Evolutionary conservation across 2,113 vertebrate genomes (phyloP), one percentile per base, ranked within the genome.

Genomic region (Hippolais icterina): DNA sequence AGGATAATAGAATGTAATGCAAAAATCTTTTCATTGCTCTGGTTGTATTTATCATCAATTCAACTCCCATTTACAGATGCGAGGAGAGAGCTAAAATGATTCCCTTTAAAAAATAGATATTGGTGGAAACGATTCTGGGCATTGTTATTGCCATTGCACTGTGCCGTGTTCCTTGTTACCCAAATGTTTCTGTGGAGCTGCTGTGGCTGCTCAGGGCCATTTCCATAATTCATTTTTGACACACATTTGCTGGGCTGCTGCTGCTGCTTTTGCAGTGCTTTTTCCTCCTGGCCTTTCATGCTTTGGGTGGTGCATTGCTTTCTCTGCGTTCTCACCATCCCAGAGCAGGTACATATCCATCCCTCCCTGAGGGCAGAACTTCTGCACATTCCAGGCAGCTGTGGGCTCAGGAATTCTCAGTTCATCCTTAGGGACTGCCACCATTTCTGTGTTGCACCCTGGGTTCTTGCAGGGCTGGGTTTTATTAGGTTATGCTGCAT

Each of bases 171-270:
- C 20, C 10, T 79, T 85, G 89, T 88, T 72, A 74, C 46, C 75
- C 64, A 56, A 86, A 90, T 25, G 50, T 77, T 82, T 78, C 68
- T 63, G 79, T 83, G 84, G 83, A 79, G 42, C 78, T 81, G 83
- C 92, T 10, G 1, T 65, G 92, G 59, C 89, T 87, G 47, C 70
- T 84, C 8, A 10, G 82, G 77, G 79, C 76, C 33, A 22, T 94
- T 96, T 93, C 85, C 82, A 91, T 94, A 41, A 92, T 85, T 97
- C 94, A 64, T 54, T 96, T 82, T 14, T 92, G 90, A 63, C 83
- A 77, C 59, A 24, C 25, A 9, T 60, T 74, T 44, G 35, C 89
- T 84, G 72, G 27, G 76, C 78, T 77, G 81, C 71, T 87, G 79
- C 70, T 87, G 79, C 70, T 87, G 79, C 72, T 76, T 87, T 93